Base-by-base conservation (phyloP, 2,113 vertebrate genomes). In the Ameiurus melas region DNA sequence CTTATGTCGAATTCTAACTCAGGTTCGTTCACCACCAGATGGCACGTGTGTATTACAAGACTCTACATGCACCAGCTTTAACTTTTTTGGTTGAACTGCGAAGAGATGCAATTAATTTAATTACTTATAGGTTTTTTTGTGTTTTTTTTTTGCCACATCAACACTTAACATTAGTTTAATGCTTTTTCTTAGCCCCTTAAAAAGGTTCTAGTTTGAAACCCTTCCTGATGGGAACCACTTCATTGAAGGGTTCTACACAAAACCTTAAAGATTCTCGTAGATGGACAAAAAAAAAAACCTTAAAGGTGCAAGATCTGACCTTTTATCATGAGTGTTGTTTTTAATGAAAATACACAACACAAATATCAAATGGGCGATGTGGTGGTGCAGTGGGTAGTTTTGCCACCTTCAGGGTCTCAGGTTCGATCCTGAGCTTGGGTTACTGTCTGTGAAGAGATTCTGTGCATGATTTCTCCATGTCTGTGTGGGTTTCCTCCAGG, bases 21-120 rank as follows among this genome's bases (percentile, higher is more conserved):
- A 10, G n/a, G 39, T 39, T 43, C 1, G 1, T 66, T 81, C 1
- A 86, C 87, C 92, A 89, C 86, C 57, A 90, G 91, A 84, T 89
- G 92, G 87, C 88, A 71, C 64, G 39, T 75, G 51, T 66, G 87
- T 57, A 57, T 70, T 70, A 30, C 36, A 85, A 79, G 5, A 17
- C 14, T 30, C 2, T 33, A 14, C 3, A 27, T 79, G 62, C 51
- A 43, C 4, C 33, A 27, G 55, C 8, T 53, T 36, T 17, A 57
- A 14, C 60, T 39, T 16, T 13, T n/a, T 83, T 39, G 20, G 30
- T 5, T 10, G 43, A 2, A 47, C 10, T 70, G 78, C 70, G 27
- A 71, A 62, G 22, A 36, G 43, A 36, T 79, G 17, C 57, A 78
- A 27, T 78, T 25, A 53, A 53, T 14, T 55, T 2, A n/a, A 66